These are phyloP conservation scores for Diaprepes abbreviatus DNA, from an alignment of 2,888 invertebrate genomes.

Conservation along the genomic window DNA sequence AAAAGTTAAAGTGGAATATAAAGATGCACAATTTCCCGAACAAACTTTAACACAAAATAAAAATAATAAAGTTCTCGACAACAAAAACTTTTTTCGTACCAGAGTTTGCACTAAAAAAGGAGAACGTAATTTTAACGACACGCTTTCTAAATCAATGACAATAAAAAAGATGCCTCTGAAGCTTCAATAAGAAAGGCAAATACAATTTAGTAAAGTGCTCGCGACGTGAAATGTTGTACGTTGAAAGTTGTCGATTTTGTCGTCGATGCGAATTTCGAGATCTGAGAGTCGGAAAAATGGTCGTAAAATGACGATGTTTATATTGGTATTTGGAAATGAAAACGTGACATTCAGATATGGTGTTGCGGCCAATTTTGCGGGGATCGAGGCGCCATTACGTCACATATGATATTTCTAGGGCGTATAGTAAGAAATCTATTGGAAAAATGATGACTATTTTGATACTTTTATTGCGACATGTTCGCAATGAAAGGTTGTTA, in stretches of 20 bases:
- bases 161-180: constrained; percentile 13
- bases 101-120: neutral
- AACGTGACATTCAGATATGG: constrained; percentile 30
- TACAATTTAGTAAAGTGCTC: constrained; percentile 65
- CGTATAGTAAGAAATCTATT: neutral
- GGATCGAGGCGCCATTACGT: constrained; percentile 3
- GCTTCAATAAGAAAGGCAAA: constrained; percentile 65
- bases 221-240: constrained; percentile 28
- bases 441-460: neutral
- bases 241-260: constrained; percentile 32
- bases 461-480: too few relatives aligned
- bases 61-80: too few relatives aligned
- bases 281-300: constrained; percentile 21
- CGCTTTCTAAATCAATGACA: constrained; percentile 27
- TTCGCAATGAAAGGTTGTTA: too few relatives aligned
- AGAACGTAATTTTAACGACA: constrained; percentile 5
- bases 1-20: too few relatives aligned
- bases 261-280: constrained; percentile 22
- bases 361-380: constrained; percentile 19
- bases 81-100: too few relatives aligned
- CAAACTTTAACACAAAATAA: too few relatives aligned
- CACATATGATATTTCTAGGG: neutral
- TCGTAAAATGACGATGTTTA: constrained; percentile 37
- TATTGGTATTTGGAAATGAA: constrained; percentile 22
- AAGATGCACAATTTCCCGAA: too few relatives aligned